These are phyloP conservation scores for Parazoanthus swiftii DNA, from an alignment of 92 coral and sea anemone species.

Conservation along the genomic window DNA sequence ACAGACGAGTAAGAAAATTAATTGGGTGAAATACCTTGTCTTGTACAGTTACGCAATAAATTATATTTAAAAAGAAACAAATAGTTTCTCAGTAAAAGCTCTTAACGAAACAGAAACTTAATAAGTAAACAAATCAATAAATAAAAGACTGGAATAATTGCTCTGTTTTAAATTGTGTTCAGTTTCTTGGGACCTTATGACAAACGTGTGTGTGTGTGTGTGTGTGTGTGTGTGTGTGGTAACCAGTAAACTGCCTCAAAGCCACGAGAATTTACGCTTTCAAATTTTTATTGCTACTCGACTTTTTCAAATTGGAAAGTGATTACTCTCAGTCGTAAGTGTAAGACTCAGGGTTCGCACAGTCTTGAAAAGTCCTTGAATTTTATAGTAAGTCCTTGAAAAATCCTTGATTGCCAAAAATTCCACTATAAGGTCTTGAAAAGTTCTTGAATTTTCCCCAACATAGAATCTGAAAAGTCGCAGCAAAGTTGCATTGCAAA, in stretches of 20 bases:
- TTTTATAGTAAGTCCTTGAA: too few species aligned
- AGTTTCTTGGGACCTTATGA: not conserved
- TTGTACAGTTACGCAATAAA: conserved; percentile 13
- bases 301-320: not conserved
- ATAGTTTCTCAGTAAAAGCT: conserved; percentile 6
- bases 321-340: not conserved
- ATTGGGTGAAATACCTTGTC: not conserved
- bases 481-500: too few species aligned
- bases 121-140: conserved; percentile 18
- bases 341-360: too few species aligned
- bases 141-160: conserved; percentile 14
- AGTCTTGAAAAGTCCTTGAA: too few species aligned
- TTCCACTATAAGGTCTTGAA: too few species aligned
- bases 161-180: conserved; percentile 4
- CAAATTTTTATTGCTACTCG: not conserved
- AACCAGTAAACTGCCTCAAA: not conserved
- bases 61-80: conserved; percentile 22
- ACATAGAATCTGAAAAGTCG: too few species aligned
- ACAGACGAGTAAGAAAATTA: not conserved
- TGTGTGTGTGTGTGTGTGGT: not conserved
- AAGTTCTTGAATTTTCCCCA: too few species aligned
- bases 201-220: not conserved
- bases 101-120: not conserved
- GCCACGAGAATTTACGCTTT: too few species aligned
- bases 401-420: too few species aligned